phyloP scores from a whole-genome alignment of 1,140 invertebrate genomes.

The Drosophila tropicalis region DNA sequence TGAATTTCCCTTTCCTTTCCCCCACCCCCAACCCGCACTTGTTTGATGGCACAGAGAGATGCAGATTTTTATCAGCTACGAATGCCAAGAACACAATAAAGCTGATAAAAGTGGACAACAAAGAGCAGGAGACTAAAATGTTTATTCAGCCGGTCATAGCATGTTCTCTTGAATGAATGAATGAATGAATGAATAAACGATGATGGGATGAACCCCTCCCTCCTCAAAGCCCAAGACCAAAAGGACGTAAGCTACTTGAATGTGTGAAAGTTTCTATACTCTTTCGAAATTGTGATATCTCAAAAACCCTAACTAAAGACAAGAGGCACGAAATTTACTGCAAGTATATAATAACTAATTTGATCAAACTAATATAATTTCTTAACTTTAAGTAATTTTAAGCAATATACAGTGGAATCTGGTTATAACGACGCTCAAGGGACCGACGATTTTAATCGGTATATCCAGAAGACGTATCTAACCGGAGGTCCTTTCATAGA shows the following conservation, averaged over 20 bases:
- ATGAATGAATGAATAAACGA: not conserved
- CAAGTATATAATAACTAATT: too few species aligned
- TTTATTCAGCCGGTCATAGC: conserved; percentile 25
- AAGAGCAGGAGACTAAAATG: conserved; percentile 45
- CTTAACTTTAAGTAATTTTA: too few species aligned
- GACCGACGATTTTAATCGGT: too few species aligned
- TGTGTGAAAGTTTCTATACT: not conserved
- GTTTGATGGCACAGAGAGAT: not conserved
- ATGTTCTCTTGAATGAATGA: not conserved
- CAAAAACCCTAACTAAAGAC: too few species aligned
- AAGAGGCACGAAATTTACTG: too few species aligned
- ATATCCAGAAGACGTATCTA: too few species aligned
- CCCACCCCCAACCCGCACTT: not conserved
- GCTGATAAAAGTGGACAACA: conserved; percentile 47
- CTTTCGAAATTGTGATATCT: not conserved
- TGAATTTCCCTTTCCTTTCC: conserved; percentile 6
- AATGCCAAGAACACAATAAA: conserved; percentile 64
- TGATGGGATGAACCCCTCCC: not conserved
- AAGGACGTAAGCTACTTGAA: not conserved
- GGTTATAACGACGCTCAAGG: too few species aligned
- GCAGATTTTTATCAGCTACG: conserved; percentile 53
- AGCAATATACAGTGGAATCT: too few species aligned
- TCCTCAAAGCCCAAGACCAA: not conserved
- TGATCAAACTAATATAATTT: too few species aligned
- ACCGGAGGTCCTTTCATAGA: too few species aligned